Conservation (phyloP, 2,888 invertebrate species). For the Eretmocerus hayati region DNA sequence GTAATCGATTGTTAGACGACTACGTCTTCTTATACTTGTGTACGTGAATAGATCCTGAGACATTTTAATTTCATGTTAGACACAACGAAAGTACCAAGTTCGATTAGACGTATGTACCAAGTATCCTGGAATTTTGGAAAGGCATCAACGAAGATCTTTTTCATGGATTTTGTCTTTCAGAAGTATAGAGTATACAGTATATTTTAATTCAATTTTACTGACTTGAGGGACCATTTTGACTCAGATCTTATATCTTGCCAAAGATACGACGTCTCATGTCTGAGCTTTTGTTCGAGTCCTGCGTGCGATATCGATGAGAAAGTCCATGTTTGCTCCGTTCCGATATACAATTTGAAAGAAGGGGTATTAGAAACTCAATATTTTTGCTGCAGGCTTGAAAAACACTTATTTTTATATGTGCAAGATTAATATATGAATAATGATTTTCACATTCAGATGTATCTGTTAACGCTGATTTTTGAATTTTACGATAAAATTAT, state of each 20-base stretch:
- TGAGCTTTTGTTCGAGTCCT: no score
- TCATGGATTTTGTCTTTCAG: no score
- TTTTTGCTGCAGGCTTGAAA: slow-evolving; percentile 9
- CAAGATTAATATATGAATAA: not conserved
- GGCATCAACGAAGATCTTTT: slow-evolving; percentile 8
- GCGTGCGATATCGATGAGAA: no score
- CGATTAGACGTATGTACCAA: slow-evolving; percentile 8
- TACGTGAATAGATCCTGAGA: no score
- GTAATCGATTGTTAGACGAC: slow-evolving; percentile 8
- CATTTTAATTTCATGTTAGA: slow-evolving; percentile 16
- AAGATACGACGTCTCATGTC: no score
- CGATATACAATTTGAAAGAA: no score
- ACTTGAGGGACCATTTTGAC: slow-evolving; percentile 20
- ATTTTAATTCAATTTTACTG: slow-evolving; percentile 13
- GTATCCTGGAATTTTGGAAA: slow-evolving; percentile 2
- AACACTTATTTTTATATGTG: slow-evolving; percentile 17
- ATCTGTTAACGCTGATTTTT: slow-evolving; percentile 6
- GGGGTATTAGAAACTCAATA: no score
- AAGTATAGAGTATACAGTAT: no score
- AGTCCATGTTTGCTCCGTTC: no score
- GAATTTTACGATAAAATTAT: not conserved
- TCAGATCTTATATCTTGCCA: no score
- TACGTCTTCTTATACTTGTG: no score
- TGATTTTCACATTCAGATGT: slow-evolving; percentile 3
- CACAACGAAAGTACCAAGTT: slow-evolving; percentile 23